These are phyloP conservation scores for Acanthis flammea DNA, from an alignment of 2,797 vertebrate genomes.

Conservation along the genomic window DNA sequence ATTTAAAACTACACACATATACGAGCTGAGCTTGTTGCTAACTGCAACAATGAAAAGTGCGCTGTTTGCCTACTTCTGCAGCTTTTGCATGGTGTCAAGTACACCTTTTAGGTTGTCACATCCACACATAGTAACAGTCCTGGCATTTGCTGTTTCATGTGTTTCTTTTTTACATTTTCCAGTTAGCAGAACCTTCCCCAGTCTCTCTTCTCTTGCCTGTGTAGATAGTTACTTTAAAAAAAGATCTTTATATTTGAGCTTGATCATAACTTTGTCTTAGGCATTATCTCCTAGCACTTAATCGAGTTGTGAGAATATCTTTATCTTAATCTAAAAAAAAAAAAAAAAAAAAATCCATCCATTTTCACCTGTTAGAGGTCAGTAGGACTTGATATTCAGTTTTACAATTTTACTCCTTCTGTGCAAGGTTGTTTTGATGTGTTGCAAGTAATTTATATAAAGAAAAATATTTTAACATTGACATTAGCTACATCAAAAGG, in stretches of 20 bases:
- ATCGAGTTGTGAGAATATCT: neutral
- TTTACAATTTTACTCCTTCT: slow-evolving; percentile 7
- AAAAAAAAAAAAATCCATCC: neutral
- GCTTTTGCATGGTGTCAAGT: neutral
- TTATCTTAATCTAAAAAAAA: neutral
- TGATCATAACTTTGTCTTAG: neutral
- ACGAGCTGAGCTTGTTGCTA: neutral
- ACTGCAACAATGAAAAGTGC: slow-evolving; percentile 19
- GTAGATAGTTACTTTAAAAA: neutral
- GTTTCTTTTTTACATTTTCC: neutral
- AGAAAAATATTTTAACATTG: slow-evolving; percentile 73
- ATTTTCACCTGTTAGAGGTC: slow-evolving; percentile 70
- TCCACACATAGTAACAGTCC: neutral
- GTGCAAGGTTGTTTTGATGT: slow-evolving; percentile 68
- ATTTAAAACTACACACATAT: neutral
- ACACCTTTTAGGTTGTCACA: neutral
- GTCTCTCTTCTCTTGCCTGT: neutral
- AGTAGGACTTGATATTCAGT: slow-evolving; percentile 25
- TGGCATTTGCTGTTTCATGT: neutral
- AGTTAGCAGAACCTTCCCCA: neutral
- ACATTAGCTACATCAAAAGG: slow-evolving; percentile 68
- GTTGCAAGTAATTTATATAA: slow-evolving; percentile 57
- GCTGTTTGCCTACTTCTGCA: neutral
- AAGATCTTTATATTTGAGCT: neutral
- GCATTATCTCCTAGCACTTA: neutral